Evolutionary conservation across 2,888 invertebrate genomes (phyloP), one percentile per base, ranked within the genome.

Genomic region (Myopa tessellatipennis): DNA sequence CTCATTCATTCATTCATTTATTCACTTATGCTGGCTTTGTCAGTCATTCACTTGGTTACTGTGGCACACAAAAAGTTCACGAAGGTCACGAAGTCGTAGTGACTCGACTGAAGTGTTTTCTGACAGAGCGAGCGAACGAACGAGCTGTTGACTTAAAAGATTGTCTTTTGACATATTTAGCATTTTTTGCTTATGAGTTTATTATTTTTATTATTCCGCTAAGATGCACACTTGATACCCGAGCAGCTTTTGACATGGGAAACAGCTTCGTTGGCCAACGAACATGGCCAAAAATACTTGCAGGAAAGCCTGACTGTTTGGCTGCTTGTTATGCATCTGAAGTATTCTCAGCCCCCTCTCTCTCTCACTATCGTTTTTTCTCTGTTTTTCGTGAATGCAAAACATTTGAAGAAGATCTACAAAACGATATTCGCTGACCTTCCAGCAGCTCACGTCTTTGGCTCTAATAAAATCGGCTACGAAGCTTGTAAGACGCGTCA

Each of bases 31-130:
- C 61, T 26, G 26, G n/a, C 26, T 10, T 26, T 3, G 1, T n/a
- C 58, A n/a, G 58, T 26, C 61, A 26, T 34, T 18, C 69, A 55
- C 36, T 70, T 55, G 70, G 34, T 70, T 70, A 36, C 3, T 10
- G 38, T 38, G 55, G 70, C 69, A 50, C 69, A 69, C 8, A 69
- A 69, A 69, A 7, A 55, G 52, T 70, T 55, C 70, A 70, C 18
- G n/a, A 36, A 55, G 70, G 70, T 70, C 70, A 70, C 36, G 70
- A 70, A 52, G 16, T 55, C 55, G 14, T 50, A 67, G 50, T n/a
- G 3, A 26, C 67, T 38, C n/a, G 8, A 67, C 50, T 45, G 18
- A 36, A 70, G 52, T 70, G 34, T n/a, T 55, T 16, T 34, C 34
- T 12, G 14, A 38, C 14, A 36, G 16, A 65, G 16, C 36, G 12